Conservation (phyloP, 2,888 invertebrate species). For the Drosophila leonis region DNA sequence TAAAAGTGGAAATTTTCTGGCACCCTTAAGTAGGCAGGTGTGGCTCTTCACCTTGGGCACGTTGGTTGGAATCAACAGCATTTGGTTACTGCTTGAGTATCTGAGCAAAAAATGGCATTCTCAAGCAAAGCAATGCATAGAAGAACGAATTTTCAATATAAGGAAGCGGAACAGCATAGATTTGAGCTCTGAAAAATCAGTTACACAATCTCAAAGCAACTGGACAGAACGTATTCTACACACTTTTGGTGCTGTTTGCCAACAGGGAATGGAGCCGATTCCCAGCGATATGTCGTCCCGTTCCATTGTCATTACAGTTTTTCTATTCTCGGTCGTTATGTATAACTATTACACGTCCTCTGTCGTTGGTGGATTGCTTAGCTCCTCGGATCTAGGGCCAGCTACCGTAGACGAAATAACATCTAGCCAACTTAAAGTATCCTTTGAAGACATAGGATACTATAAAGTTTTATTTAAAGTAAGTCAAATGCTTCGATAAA, state of each 20-base stretch:
- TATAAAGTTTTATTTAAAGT: conserved; percentile 83
- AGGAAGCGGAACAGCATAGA: background rate
- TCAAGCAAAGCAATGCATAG: background rate
- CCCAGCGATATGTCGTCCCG: conserved; percentile 73
- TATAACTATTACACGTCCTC: conserved; percentile 85
- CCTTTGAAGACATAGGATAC: conserved; percentile 84
- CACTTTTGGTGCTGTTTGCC: conserved; percentile 80
- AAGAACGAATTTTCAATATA: background rate
- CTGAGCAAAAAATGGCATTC: conserved; percentile 30
- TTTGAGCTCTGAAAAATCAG: background rate
- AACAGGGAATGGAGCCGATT: conserved; percentile 82
- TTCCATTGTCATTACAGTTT: conserved; percentile 73
- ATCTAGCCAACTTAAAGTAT: conserved; percentile 78
- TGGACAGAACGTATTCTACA: conserved; percentile 63
- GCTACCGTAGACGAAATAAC: conserved; percentile 78
- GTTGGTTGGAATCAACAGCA: conserved; percentile 59
- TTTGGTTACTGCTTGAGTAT: conserved; percentile 75
- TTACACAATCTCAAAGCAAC: conserved; percentile 3
- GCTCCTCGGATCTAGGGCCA: conserved; percentile 81
- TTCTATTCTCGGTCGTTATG: conserved; percentile 81
- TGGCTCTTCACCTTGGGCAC: conserved; percentile 71
- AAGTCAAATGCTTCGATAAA: conserved; percentile 25
- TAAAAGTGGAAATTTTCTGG: conserved; percentile 80
- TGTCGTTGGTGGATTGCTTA: conserved; percentile 83
- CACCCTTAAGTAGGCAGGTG: conserved; percentile 80